Base-by-base conservation (phyloP, 2,113 vertebrate genomes). In the Mesocricetus auratus region DNA sequence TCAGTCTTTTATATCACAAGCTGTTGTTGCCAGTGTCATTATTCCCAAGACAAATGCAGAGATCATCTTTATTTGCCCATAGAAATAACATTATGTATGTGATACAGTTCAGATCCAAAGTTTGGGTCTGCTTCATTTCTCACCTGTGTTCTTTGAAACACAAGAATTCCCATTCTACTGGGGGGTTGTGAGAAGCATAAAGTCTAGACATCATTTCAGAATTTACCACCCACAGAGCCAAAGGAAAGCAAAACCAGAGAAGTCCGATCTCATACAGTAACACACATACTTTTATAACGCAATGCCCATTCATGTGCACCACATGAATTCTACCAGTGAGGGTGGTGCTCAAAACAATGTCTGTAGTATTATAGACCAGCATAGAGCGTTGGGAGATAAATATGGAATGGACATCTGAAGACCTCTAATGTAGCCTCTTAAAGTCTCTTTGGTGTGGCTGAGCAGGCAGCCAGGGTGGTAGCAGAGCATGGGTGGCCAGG, bases 401-500 rank as follows among this genome's bases (percentile, higher is more conserved):
- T 36, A 3, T 68, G 8, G 8, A 39, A 8, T 8, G 15, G n/a
- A 13, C 17, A 21, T 50, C 31, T 22, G 58, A 50, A 69, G 10
- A 2, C 24, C 6, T 81, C 26, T 19, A 15, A 74, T 81, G 33
- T 4, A 45, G 10, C 12, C 15, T 12, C n/a, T 19, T 10, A 4
- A 5, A 29, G 29, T 90, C 77, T 22, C 7, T 0, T 22, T 7
- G 2, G 13, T 22, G 1, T 15, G 16, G 21, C n/a, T 71, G 58
- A 45, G 39, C 29, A 19, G 11, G 6, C 2, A 31, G 21, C 13
- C 47, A 64, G 22, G 47, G 12, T 26, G 3, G 36, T 4, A 1
- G 1, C 39, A 39, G 24, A 31, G 1, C 0, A 5, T 3, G 12
- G 19, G 29, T 22, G 2, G 42, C 26, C 5, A 33, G 19, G 0